Evolutionary conservation across 2,113 vertebrate genomes (phyloP).

Genomic region (Catharus bicknelli): DNA sequence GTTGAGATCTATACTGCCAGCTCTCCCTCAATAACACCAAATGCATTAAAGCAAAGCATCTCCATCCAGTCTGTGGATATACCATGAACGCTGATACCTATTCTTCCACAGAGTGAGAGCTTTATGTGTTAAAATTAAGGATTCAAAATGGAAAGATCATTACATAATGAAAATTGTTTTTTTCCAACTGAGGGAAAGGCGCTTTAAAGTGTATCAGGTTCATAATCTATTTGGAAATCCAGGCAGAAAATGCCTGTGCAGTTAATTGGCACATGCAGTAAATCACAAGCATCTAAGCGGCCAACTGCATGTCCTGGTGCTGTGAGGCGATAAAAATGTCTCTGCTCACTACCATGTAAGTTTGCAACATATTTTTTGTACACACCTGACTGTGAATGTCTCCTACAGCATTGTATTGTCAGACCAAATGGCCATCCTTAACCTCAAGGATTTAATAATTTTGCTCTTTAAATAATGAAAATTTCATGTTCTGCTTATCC

Average conservation of each 20-base stretch:
- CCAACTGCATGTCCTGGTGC: background rate
- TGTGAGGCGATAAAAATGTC: fast-evolving
- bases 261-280: background rate
- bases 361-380: background rate
- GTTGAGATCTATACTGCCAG: background rate
- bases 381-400: background rate
- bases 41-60: background rate
- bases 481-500: background rate
- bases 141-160: background rate
- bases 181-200: background rate
- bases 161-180: background rate
- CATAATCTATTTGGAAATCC: background rate
- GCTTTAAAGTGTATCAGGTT: background rate
- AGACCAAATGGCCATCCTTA: background rate
- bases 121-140: background rate
- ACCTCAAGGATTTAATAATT: background rate
- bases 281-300: background rate
- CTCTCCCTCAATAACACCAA: fast-evolving
- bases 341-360: background rate
- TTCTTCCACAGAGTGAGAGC: background rate
- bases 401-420: background rate
- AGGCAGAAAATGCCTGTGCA: background rate
- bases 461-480: background rate
- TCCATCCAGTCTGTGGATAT: background rate
- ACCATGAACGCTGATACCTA: background rate